Evolutionary conservation across 2,113 vertebrate genomes (phyloP).

Genomic region (Neotragus moschatus): DNA sequence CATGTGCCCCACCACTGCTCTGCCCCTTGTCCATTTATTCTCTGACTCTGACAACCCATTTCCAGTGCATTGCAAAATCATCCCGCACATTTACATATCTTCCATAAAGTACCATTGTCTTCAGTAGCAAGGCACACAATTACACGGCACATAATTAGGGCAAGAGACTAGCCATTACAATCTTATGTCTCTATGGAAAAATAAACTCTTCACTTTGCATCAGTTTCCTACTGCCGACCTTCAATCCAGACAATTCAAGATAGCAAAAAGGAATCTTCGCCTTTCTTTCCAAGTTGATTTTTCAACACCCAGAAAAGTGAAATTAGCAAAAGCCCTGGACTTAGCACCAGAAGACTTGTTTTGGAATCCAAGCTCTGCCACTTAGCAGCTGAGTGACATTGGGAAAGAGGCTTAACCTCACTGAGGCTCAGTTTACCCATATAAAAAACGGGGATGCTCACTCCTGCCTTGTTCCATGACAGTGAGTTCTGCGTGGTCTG

Average conservation of each 20-base stretch:
- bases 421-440: neutral
- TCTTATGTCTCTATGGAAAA: neutral
- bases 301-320: neutral
- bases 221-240: neutral
- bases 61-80: neutral
- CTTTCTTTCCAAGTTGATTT: neutral
- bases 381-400: neutral
- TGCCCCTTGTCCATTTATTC: neutral
- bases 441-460: neutral
- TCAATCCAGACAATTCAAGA: neutral
- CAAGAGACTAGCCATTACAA: neutral
- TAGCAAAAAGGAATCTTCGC: neutral
- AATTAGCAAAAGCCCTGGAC: neutral
- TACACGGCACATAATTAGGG: neutral
- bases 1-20: neutral
- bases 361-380: neutral
- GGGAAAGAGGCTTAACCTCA: neutral
- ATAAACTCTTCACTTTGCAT: neutral
- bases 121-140: neutral
- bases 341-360: neutral
- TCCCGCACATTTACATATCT: neutral
- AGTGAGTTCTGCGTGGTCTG: neutral
- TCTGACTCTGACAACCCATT: neutral
- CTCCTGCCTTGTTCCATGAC: neutral
- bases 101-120: neutral